Evolutionary conservation across 2,113 vertebrate genomes (phyloP), one percentile per base, ranked within the genome.

Genomic region (Amphilophus citrinellus): DNA sequence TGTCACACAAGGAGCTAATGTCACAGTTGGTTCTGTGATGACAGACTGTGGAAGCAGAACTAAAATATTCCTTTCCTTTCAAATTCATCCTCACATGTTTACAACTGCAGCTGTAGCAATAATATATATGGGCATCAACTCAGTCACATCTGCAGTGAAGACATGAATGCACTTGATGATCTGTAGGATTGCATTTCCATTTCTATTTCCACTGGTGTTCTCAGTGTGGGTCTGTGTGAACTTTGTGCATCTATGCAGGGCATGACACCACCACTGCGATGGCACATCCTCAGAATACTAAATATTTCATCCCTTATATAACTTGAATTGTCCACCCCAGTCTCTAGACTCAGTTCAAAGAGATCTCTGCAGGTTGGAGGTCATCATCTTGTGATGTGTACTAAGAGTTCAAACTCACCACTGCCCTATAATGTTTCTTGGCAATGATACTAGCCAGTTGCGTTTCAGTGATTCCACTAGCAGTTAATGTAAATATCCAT

Each of bases 291-390:
- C 82, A 56, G 89, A 88, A 90, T 87, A 84, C 68, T 73, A 83
- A 92, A 93, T 87, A 87, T 86, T 89, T 66, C 63, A 86, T 78
- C 66, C 10, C 68, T 91, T 76, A 20, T 79, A 61, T 87, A 77
- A 86, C 66, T 57, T 75, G 27, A 56, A 73, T 73, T 35, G 77
- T 62, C 65, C 27, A n/a, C 30, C 63, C 62, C 62, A 44, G 42
- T 61, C 58, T 63, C 53, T 37, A 44, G 39, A 44, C 57, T 60
- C 37, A 42, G 82, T 82, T 90, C 84, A 91, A 79, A 85, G 20
- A 61, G 22, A 35, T 6, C 56, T 82, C 61, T 65, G 58, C 68
- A 79, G 86, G 83, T 76, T 88, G 86, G 61, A 84, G 80, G 84
- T 83, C 76, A 66, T 24, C 82, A 80, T 79, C 77, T 61, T 62